phyloP scores from a whole-genome alignment of 2,797 vertebrate genomes.

The Smutsia gigantea region DNA sequence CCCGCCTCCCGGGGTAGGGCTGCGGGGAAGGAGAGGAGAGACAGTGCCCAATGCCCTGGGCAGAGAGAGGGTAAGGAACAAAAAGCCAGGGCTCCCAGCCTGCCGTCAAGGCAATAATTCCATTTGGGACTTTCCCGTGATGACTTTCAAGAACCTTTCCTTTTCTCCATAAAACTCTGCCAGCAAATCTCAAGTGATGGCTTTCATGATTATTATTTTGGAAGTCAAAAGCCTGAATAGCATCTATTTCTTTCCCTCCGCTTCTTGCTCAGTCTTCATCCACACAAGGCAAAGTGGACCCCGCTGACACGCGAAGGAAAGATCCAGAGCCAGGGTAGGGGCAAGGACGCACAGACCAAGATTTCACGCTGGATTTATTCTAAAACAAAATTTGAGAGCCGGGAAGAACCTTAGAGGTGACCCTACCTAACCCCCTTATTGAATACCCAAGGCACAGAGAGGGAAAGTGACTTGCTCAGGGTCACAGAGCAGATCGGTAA shows the following conservation, averaged over 20 bases:
- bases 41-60: no score
- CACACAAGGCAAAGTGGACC: neutral
- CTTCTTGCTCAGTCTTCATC: neutral
- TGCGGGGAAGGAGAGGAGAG: neutral
- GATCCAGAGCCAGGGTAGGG: rapidly evolving
- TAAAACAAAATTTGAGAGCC: neutral
- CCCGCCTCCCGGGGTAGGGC: neutral
- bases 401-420: neutral
- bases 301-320: neutral
- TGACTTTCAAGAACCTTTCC: neutral
- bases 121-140: neutral
- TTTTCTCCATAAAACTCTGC: neutral
- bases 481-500: neutral
- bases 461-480: neutral
- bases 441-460: neutral
- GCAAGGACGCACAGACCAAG: neutral
- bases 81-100: neutral
- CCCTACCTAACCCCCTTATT: neutral
- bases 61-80: neutral
- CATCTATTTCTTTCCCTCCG: neutral
- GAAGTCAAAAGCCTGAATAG: neutral
- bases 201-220: neutral
- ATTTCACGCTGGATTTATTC: neutral
- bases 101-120: neutral
- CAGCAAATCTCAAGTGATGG: neutral